Evolutionary conservation across 2,113 vertebrate species (phyloP).

Genomic region (Crotophaga sulcirostris): DNA sequence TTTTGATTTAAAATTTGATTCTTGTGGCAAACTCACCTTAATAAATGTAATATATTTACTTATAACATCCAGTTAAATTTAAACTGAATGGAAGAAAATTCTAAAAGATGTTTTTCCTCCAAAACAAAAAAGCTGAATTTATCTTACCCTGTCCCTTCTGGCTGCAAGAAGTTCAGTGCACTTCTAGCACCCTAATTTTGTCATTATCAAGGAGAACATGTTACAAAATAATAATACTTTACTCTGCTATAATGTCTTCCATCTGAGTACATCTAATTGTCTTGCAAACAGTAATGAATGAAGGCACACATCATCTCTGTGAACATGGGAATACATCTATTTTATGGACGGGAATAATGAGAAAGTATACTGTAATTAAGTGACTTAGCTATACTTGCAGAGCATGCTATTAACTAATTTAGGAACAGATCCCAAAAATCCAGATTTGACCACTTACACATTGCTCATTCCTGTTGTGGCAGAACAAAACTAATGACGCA

Average conservation of each 20-base stretch:
- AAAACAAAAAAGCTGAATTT: not conserved
- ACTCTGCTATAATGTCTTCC: not conserved
- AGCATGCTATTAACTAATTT: not conserved
- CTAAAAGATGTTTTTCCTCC: not conserved
- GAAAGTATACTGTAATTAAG: not conserved
- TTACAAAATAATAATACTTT: not conserved
- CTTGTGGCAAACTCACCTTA: not conserved
- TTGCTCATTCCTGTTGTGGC: fast-evolving
- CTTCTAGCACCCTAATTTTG: not conserved
- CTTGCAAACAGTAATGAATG: not conserved
- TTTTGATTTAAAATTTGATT: not conserved
- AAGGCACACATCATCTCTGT: not conserved
- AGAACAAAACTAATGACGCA: not conserved
- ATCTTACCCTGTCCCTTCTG: not conserved
- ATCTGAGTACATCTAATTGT: not conserved
- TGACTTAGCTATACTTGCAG: not conserved
- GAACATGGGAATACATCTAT: not conserved
- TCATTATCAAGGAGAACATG: not conserved
- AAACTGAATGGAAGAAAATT: not conserved
- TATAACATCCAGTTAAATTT: not conserved
- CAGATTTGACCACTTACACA: not conserved
- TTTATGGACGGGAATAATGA: not conserved
- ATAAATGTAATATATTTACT: not conserved
- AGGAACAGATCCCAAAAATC: not conserved
- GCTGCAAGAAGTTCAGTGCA: not conserved